Evolutionary conservation across 2,888 invertebrate genomes (phyloP).

Genomic region (Chromoteleia sp.): DNA sequence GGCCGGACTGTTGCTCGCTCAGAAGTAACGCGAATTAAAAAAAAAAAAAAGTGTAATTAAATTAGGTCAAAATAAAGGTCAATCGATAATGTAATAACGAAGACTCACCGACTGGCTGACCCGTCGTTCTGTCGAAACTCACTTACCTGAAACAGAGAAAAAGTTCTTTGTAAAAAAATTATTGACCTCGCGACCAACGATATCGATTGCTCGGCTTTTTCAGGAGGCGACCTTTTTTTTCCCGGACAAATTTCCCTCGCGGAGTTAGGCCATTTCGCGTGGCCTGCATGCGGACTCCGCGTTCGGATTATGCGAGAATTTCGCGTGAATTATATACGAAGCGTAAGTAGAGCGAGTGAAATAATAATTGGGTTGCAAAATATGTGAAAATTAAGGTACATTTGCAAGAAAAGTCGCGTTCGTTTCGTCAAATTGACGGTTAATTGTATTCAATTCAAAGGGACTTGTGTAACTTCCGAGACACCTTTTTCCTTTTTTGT

Average conservation of each 20-base stretch:
- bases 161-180: constrained; percentile 8
- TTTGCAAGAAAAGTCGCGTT: background rate
- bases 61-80: constrained; percentile 58
- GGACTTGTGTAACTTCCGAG: no score
- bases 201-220: constrained; percentile 23
- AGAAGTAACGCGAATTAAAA: constrained; percentile 23
- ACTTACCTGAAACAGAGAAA: constrained; percentile 65
- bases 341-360: constrained; percentile 7
- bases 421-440: background rate
- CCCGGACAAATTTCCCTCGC: constrained; percentile 5
- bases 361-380: constrained; percentile 7
- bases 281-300: constrained; percentile 6
- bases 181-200: background rate
- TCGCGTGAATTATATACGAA: constrained; percentile 10
- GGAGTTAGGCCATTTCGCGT: background rate
- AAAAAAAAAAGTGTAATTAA: constrained; percentile 35
- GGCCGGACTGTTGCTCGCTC: background rate
- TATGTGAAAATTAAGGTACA: background rate
- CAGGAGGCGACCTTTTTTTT: constrained; percentile 14
- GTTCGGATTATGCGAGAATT: constrained; percentile 21
- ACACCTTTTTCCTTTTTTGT: no score
- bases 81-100: constrained; percentile 55
- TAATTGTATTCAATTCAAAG: no score
- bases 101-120: constrained; percentile 52
- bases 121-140: constrained; percentile 17